A percentile compares a stretch with the other conserved stretches of the same genome.
Evolutionary conservation across 1,140 invertebrate species (phyloP).

Genomic region (Aplysia californica): DNA sequence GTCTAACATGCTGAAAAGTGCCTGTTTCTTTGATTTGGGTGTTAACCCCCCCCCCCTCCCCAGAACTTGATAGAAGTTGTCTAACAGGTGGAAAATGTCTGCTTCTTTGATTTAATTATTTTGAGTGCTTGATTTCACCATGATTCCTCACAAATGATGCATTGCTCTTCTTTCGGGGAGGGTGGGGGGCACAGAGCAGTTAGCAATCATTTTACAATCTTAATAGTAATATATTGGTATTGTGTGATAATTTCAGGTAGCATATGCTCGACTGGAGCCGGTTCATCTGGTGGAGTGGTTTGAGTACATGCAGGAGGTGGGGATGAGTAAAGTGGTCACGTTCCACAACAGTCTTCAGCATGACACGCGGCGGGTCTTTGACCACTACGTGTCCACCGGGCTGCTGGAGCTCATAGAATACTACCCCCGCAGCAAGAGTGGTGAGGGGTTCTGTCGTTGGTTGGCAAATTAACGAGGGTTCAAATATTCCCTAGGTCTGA

Average conservation of each 20-base stretch:
- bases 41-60: too few species aligned
- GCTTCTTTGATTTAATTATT: too few species aligned
- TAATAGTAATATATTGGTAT: too few species aligned
- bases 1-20: too few species aligned
- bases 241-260: constrained; percentile 19
- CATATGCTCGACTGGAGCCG: constrained; percentile 11
- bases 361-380: constrained; percentile 2
- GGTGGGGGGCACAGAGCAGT: too few species aligned
- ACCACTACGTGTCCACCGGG: not conserved
- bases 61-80: too few species aligned
- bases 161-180: too few species aligned
- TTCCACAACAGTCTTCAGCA: constrained; percentile 21
- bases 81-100: too few species aligned
- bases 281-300: constrained; percentile 16
- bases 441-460: not conserved
- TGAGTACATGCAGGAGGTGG: constrained; percentile 9
- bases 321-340: constrained; percentile 15
- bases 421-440: not conserved
- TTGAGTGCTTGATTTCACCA: too few species aligned
- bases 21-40: too few species aligned
- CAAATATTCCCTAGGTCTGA: not conserved
- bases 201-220: too few species aligned
- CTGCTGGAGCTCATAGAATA: constrained; percentile 15
- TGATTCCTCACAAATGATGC: too few species aligned
- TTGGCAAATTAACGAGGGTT: not conserved